phyloP scores from a whole-genome alignment of 1,140 invertebrate genomes.

The Drosophila yakuba region DNA sequence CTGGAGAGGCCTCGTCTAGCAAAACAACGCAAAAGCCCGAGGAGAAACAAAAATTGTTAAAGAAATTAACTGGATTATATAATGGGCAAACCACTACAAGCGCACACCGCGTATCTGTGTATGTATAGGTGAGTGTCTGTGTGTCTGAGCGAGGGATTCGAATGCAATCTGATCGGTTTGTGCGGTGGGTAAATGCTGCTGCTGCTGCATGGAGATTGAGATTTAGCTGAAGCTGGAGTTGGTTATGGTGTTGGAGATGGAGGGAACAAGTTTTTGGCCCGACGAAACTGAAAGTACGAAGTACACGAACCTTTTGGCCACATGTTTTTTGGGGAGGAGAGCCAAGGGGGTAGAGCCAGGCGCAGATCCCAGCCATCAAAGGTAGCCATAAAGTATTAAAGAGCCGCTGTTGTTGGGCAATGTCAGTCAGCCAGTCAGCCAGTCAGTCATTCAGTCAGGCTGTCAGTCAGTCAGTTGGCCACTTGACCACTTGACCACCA shows the following conservation, averaged over 20 bases:
- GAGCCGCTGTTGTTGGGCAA: constrained; percentile 51
- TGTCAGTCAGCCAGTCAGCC: constrained; percentile 34
- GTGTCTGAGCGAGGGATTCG: constrained; percentile 41
- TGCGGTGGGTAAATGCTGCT: constrained; percentile 45
- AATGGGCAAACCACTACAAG: constrained; percentile 44
- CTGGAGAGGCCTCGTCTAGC: constrained; percentile 35
- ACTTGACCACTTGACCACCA: constrained; percentile 23
- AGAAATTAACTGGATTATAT: constrained; percentile 84
- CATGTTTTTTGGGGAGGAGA: constrained; percentile 17
- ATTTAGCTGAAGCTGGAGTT: too few relatives aligned
- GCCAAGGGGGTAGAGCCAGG: constrained; percentile 6
- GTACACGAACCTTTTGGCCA: constrained; percentile 71
- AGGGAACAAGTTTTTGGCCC: constrained; percentile 59
- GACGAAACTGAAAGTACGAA: constrained; percentile 68
- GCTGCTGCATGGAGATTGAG: constrained; percentile 21
- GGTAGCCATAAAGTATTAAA: constrained; percentile 48
- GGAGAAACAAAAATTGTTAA: constrained; percentile 71
- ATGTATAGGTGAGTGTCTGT: background rate
- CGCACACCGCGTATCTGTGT: background rate
- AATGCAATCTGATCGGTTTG: constrained; percentile 72
- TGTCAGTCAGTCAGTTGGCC: constrained; percentile 26
- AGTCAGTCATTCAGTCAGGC: constrained; percentile 30
- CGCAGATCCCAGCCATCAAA: constrained; percentile 47
- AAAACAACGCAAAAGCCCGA: constrained; percentile 65
- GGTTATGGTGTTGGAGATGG: background rate